Percentiles rank a stretch among this genome's conserved stretches.
Evolutionary conservation across 2,888 invertebrate genomes (phyloP).

Genomic region (Brenthis ino): DNA sequence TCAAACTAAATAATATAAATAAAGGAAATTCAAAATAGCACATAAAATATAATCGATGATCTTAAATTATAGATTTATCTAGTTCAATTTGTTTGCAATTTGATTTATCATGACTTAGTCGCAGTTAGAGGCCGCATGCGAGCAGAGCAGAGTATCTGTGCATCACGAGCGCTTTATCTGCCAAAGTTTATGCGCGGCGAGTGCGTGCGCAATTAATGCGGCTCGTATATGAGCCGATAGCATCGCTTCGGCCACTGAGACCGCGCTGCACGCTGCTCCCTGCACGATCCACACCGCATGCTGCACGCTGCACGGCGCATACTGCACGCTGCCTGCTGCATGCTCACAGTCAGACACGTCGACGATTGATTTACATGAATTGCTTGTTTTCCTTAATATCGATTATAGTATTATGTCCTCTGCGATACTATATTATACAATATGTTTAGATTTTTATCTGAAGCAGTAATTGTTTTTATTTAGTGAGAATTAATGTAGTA

Average conservation of each 20-base stretch:
- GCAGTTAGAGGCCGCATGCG: background rate
- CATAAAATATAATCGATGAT: background rate
- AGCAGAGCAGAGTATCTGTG: background rate
- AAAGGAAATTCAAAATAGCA: too few species aligned
- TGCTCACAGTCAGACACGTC: too few species aligned
- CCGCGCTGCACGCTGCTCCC: background rate
- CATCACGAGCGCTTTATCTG: slow-evolving; percentile 8
- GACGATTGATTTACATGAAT: too few species aligned
- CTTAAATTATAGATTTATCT: slow-evolving; percentile 9
- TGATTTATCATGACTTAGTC: background rate
- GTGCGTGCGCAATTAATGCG: slow-evolving; percentile 27
- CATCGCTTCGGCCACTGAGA: background rate
- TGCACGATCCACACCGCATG: background rate
- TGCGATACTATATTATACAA: too few species aligned
- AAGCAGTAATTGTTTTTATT: too few species aligned
- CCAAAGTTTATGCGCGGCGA: background rate
- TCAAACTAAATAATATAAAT: too few species aligned
- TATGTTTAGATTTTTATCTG: too few species aligned
- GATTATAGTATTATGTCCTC: too few species aligned
- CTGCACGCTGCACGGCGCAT: background rate
- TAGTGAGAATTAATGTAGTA: too few species aligned
- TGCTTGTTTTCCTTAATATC: too few species aligned
- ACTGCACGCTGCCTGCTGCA: too few species aligned
- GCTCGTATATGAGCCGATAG: slow-evolving; percentile 17
- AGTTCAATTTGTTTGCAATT: slow-evolving; percentile 5